Conservation (phyloP, 2,888 invertebrate species). For the Ecdyonurus torrentis region DNA sequence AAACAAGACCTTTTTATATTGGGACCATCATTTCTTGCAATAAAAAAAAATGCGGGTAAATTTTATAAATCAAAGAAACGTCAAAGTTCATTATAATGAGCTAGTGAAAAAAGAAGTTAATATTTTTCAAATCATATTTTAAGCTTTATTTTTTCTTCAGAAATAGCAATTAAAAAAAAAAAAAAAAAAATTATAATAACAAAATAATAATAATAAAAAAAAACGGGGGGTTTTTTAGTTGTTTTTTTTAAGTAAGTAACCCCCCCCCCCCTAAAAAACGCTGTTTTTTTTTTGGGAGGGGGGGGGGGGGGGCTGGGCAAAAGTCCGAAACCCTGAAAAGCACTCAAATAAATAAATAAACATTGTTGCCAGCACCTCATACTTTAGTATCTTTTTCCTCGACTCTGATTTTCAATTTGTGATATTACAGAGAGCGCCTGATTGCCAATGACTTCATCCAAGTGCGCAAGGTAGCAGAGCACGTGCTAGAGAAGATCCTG, state of each 20-base stretch:
- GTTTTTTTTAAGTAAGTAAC: slow-evolving; percentile 5
- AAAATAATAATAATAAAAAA: no score
- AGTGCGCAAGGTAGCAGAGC: slow-evolving; percentile 96
- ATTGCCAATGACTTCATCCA: slow-evolving; percentile 99
- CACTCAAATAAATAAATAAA: not conserved
- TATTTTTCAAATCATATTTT: no score
- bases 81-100: no score
- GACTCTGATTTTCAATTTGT: not conserved
- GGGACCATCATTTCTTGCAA: no score
- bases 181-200: no score
- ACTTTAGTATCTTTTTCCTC: not conserved
- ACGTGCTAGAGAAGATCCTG: slow-evolving; percentile 91
- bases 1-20: no score
- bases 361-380: not conserved
- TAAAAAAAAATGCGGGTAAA: no score
- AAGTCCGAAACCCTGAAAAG: not conserved
- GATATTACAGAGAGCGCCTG: slow-evolving; percentile 61
- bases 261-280: not conserved
- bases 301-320: not conserved
- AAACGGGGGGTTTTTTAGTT: no score
- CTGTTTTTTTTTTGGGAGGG: not conserved
- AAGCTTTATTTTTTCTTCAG: no score
- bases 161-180: no score
- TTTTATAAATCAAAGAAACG: no score
- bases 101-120: no score